Conservation (phyloP, 2,888 invertebrate genomes). For the Anticlea derivata region DNA sequence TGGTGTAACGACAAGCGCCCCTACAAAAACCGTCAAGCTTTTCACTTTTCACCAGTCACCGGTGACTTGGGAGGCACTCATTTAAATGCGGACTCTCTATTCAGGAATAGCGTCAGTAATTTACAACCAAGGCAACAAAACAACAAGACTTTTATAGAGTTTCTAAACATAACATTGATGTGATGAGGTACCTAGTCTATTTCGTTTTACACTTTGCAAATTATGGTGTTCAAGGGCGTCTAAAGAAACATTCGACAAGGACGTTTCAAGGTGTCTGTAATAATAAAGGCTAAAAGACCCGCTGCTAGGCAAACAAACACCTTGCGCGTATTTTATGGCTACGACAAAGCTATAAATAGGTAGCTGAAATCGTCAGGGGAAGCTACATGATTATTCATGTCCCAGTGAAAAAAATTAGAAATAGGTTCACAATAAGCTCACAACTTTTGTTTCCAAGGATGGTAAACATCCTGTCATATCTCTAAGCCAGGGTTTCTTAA, state of each 20-base stretch:
- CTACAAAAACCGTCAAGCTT: no score
- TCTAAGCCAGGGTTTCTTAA: no score
- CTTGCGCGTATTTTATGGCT: conserved; percentile 8
- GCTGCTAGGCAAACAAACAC: conserved; percentile 5
- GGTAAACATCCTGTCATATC: no score
- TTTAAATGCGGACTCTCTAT: no score
- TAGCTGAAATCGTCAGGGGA: conserved; percentile 4
- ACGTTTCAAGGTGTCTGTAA: background rate
- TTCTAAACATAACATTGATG: no score
- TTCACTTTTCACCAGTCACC: no score
- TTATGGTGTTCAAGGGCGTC: background rate
- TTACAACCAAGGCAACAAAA: no score
- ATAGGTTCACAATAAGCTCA: no score
- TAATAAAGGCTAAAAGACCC: conserved; percentile 1
- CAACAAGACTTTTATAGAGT: background rate
- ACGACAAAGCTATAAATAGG: conserved; percentile 2
- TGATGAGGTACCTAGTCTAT: no score
- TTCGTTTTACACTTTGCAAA: background rate
- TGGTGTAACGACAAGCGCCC: background rate
- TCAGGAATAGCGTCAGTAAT: no score
- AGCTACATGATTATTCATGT: background rate
- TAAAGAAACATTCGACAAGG: background rate
- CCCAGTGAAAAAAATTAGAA: background rate
- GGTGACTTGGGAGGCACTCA: no score
- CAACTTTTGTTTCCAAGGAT: no score